Evolutionary conservation across 2,888 invertebrate species (phyloP).

Genomic region (Spodoptera littoralis): DNA sequence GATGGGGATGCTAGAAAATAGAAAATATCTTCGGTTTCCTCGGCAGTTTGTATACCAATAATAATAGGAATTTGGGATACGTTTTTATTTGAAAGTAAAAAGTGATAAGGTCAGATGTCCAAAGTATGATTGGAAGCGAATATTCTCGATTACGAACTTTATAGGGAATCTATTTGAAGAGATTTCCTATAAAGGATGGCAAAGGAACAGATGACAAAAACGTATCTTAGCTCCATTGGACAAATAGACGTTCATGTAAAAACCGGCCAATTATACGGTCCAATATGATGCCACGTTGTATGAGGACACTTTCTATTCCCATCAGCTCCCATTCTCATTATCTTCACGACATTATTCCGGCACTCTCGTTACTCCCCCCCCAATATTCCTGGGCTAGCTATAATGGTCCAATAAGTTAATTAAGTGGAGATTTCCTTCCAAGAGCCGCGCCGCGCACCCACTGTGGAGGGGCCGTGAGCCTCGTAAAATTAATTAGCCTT

Average conservation of each 20-base stretch:
- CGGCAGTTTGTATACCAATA: not conserved
- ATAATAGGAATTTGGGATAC: too few species aligned
- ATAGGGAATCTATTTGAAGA: too few species aligned
- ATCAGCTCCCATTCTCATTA: slow-evolving; percentile 40
- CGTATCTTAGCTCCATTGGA: too few species aligned
- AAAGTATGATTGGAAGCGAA: too few species aligned
- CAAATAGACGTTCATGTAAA: too few species aligned
- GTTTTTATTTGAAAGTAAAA: too few species aligned
- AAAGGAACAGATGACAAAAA: too few species aligned
- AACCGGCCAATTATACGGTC: too few species aligned
- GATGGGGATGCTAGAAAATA: slow-evolving; percentile 4
- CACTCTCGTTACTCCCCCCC: slow-evolving; percentile 20
- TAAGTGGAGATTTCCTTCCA: slow-evolving; percentile 70
- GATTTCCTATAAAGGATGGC: too few species aligned
- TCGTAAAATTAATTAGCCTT: slow-evolving; percentile 64
- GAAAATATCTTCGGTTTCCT: not conserved
- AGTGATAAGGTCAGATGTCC: too few species aligned
- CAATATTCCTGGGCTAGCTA: slow-evolving; percentile 60
- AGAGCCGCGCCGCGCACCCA: slow-evolving; percentile 35
- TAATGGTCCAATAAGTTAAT: slow-evolving; percentile 76
- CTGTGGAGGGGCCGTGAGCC: slow-evolving; percentile 50
- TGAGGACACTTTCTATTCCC: slow-evolving; percentile 34
- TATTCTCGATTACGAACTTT: too few species aligned
- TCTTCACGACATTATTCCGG: slow-evolving; percentile 36
- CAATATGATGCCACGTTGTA: not conserved